phyloP scores from a whole-genome alignment of 1,140 invertebrate genomes.

The Dysdera silvatica region DNA sequence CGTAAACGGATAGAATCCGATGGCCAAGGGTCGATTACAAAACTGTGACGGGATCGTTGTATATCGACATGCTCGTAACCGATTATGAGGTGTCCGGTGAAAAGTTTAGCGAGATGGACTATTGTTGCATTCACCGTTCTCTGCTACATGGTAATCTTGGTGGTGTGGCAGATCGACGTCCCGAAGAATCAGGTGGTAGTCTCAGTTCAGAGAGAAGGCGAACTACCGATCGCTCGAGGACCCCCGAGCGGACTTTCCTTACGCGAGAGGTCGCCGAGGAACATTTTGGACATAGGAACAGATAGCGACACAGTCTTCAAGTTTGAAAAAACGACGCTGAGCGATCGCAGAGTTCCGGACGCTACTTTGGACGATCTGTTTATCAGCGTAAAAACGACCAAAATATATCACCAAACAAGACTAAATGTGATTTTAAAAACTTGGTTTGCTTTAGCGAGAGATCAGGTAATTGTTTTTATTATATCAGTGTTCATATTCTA shows the following conservation, averaged over 20 bases:
- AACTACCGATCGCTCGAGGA: background rate
- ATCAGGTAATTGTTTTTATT: no score
- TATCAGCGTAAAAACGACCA: constrained; percentile 89
- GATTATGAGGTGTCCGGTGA: constrained; percentile 18
- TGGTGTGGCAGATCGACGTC: constrained; percentile 25
- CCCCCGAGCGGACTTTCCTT: constrained; percentile 4
- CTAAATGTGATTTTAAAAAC: constrained; percentile 81
- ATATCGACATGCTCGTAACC: no score
- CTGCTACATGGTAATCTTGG: constrained; percentile 12
- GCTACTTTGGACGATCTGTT: constrained; percentile 68
- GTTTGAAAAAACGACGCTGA: background rate
- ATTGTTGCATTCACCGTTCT: constrained; percentile 5
- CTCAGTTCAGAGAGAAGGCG: background rate
- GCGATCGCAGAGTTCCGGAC: background rate
- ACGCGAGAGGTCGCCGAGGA: constrained; percentile 10
- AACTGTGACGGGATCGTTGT: no score
- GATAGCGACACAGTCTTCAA: background rate
- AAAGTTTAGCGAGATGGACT: constrained; percentile 11
- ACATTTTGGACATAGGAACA: background rate
- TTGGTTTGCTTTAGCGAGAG: constrained; percentile 81
- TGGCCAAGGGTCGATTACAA: no score
- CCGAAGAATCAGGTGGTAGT: constrained; percentile 17
- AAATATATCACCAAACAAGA: constrained; percentile 71
- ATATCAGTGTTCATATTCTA: no score
- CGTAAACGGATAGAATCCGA: no score